Base-by-base conservation (phyloP, 2,888 invertebrate species). In the Eulithis prunata region DNA sequence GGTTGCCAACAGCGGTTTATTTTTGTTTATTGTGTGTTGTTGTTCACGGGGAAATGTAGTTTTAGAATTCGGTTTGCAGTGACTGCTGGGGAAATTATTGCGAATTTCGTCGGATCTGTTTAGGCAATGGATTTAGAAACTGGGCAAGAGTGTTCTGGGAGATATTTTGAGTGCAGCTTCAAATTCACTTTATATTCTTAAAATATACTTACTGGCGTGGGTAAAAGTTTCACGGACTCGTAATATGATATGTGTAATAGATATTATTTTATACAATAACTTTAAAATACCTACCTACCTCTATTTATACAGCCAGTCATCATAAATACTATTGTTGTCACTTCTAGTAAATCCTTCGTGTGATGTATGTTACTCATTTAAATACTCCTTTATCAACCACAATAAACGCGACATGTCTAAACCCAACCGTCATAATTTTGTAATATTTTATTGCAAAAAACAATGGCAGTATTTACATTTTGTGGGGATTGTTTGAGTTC, bases 1-100 rank as follows among this genome's bases (percentile, higher is more conserved):
- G 91, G 91, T 72, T 93, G 88, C 81, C 85, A 76, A 74, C 73
- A 71, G 73, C 74, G 59, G 65, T 75, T 74, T 76, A 76, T 78
- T 82, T 83, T 80, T 84, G 84, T 83, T 83, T 79, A 80, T 79
- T 70, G 75, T 69, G 66, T 74, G 67, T 62, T 71, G 67, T 62
- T 71, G 71, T 73, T 73, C 71, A 64, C 66, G 66, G 70, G 67
- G 70, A 59, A 65, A 72, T 76, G 77, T 75, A 69, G 74, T 74
- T 74, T 72, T 74, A 71, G 69, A 69, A 71, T 71, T 74, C 61
- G 66, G 70, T 68, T 68, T 68, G 61, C 68, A 68, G 64, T 64
- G 64, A 68, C 64, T 68, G 64, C 57, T 64, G 51, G 61, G 53
- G 61, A 68, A 67, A 68, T 68, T 68, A 68, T 68, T 61, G 68